Evolutionary conservation across 1,140 invertebrate genomes (phyloP).

Genomic region (Zaprionus camerounensis): DNA sequence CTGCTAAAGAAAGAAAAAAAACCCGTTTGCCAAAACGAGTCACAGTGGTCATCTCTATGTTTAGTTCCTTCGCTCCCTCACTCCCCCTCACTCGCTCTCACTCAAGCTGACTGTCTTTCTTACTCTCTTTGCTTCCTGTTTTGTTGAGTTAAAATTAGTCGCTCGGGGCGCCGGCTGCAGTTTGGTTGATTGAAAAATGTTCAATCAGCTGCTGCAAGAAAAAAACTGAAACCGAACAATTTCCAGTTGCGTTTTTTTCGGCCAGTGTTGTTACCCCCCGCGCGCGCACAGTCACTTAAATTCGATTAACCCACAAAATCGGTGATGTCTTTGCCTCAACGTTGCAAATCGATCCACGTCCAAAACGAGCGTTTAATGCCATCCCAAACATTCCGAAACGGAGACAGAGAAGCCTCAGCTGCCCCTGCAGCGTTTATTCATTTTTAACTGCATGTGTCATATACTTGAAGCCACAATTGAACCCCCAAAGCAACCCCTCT

Average conservation of each 20-base stretch:
- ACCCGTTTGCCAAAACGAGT: slow-evolving; percentile 29
- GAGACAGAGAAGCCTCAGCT: not conserved
- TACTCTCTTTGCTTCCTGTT: not conserved
- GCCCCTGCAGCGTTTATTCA: slow-evolving; percentile 60
- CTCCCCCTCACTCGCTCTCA: not conserved
- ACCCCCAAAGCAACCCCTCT: not conserved
- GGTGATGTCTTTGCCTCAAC: slow-evolving; percentile 46
- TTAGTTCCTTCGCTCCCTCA: too few relatives aligned
- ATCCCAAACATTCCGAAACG: slow-evolving; percentile 22
- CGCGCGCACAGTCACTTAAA: slow-evolving; percentile 50
- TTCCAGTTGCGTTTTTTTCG: slow-evolving; percentile 21
- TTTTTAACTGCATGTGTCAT: slow-evolving; percentile 69
- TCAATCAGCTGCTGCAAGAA: slow-evolving; percentile 30
- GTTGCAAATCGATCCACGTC: slow-evolving; percentile 56
- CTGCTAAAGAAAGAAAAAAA: slow-evolving; percentile 11
- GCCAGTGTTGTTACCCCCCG: slow-evolving; percentile 1
- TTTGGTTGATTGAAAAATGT: slow-evolving; percentile 60
- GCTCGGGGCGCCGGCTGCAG: slow-evolving; percentile 45
- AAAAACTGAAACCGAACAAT: slow-evolving; percentile 23
- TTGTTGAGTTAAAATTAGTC: slow-evolving; percentile 44
- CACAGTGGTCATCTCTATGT: slow-evolving; percentile 9
- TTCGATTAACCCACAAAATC: slow-evolving; percentile 73
- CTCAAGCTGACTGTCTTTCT: not conserved
- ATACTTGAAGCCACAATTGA: slow-evolving; percentile 27
- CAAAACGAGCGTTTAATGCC: slow-evolving; percentile 73